These are phyloP conservation scores for Leucoraja ocellata DNA, from an alignment of 2,797 vertebrate genomes.

Conservation along the genomic window DNA sequence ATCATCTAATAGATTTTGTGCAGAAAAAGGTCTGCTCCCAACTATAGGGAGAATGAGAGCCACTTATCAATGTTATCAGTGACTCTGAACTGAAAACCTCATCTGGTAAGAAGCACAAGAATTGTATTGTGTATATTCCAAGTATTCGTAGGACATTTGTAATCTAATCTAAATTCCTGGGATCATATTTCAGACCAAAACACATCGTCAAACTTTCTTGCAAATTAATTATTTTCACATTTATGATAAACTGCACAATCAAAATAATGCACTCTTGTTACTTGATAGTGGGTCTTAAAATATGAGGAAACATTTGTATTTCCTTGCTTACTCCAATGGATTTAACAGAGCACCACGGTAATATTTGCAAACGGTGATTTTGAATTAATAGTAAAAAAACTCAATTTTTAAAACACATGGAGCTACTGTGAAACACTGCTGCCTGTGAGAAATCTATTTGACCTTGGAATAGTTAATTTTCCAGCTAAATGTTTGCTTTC, in stretches of 20 bases:
- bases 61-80: background rate
- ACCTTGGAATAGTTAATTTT: conserved; percentile 4
- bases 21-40: background rate
- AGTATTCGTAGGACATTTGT: background rate
- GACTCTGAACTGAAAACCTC: background rate
- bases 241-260: background rate
- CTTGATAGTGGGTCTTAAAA: background rate
- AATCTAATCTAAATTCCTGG: background rate
- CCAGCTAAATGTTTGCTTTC: background rate
- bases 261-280: background rate
- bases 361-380: background rate
- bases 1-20: background rate
- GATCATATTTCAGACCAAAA: background rate
- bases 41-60: too few relatives aligned
- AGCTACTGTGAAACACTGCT: background rate
- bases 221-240: background rate
- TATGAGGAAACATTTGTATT: background rate
- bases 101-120: background rate
- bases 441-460: background rate
- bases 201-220: background rate
- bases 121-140: background rate
- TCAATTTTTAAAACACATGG: background rate
- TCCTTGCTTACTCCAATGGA: background rate
- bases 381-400: background rate
- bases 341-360: background rate